Evolutionary conservation across 2,113 vertebrate species (phyloP), one percentile per base, ranked within the genome.

Genomic region (Tauraco erythrolophus): DNA sequence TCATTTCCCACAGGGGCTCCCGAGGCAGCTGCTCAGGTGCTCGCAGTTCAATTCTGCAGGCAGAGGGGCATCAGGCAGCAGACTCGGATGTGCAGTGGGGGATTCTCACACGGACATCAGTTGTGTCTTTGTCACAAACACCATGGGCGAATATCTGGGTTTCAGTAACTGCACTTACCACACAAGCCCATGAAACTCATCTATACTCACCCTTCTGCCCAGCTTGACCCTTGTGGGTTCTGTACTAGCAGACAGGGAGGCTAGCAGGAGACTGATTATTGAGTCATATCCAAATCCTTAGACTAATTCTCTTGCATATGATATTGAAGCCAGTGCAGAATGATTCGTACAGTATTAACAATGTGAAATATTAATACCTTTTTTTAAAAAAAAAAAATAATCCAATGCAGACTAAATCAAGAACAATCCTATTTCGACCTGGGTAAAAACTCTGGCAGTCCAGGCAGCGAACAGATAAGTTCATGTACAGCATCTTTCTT

Each of bases 41-140:
- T 12, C 6, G 0, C 10, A 24, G 21, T 35, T 76, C 35, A 60
- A 0, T 27, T 54, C 71, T 61, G 64, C 14, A 22, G 11, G 46
- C 45, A 88, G 39, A 83, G 7, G 21, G 30, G 21, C 58, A 66
- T 25, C 14, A 35, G 19, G 54, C 58, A 91, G 31, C 46, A 48
- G 33, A 72, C 4, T 23, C 1, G 0, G 15, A 27, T 1, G 19
- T 0, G 0, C 30, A 39, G 13, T 2, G 28, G 0, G 1, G 0
- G 1, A 46, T 25, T 68, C 77, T 60, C n/a, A 65, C 31, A 16
- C 23, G 1, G 6, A 2, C 5, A 43, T 18, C 28, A 45, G 22
- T 2, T 64, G n/a, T 45, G 33, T 25, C 58, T 28, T 75, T 33
- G 16, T 35, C 68, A 74, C 54, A 80, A 46, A 68, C 24, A 18